Evolutionary conservation across 2,888 invertebrate genomes (phyloP).

Genomic region (Volucella zonaria): DNA sequence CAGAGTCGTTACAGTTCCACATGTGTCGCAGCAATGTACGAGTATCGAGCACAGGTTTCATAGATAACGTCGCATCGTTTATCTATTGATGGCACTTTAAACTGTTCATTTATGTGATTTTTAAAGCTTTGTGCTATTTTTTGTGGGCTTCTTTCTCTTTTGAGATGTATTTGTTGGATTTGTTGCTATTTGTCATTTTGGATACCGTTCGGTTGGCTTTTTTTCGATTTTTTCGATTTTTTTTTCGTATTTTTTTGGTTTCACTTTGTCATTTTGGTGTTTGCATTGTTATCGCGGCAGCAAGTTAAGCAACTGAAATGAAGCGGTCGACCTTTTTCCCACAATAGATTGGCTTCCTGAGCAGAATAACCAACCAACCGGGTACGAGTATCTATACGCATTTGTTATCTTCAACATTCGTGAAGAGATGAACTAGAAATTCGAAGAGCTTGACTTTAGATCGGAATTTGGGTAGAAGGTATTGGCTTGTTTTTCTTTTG

Average conservation of each 20-base stretch:
- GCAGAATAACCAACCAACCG: slow-evolving; percentile 46
- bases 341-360: slow-evolving; percentile 55
- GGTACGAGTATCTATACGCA: slow-evolving; percentile 3
- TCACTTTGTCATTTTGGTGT: slow-evolving; percentile 67
- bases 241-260: slow-evolving; percentile 38
- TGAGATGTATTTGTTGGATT: slow-evolving; percentile 29
- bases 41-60: slow-evolving; percentile 12
- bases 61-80: slow-evolving; percentile 73
- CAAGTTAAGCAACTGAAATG: slow-evolving; percentile 31
- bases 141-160: slow-evolving; percentile 8
- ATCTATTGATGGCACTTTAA: slow-evolving; percentile 73
- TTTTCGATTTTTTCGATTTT: slow-evolving; percentile 16
- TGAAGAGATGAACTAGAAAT: slow-evolving; percentile 38
- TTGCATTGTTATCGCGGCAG: slow-evolving; percentile 48
- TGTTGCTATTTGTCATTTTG: slow-evolving; percentile 49
- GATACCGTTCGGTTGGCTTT: slow-evolving; percentile 56
- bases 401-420: not conserved
- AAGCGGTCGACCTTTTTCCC: slow-evolving; percentile 49
- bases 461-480: slow-evolving; percentile 1
- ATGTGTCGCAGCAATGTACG: slow-evolving; percentile 64
- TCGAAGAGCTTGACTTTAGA: slow-evolving; percentile 8
- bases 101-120: slow-evolving; percentile 73
- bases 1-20: slow-evolving; percentile 58
- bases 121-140: slow-evolving; percentile 72
- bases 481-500: not conserved